These are phyloP conservation scores for Cryptocheilus praepositus DNA, from an alignment of 2,888 invertebrate genomes.

Conservation along the genomic window DNA sequence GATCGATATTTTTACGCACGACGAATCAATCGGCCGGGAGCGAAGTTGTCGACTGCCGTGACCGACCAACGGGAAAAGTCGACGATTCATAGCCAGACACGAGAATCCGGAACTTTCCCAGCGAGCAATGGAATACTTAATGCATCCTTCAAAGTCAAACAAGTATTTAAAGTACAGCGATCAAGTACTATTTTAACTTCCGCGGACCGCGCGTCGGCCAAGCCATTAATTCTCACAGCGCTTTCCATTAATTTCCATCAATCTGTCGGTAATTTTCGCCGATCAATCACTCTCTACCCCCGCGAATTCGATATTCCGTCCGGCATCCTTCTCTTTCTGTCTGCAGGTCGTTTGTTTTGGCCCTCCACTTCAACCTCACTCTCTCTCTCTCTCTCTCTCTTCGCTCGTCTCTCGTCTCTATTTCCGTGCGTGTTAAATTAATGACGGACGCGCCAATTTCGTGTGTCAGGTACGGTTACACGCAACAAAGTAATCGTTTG, in stretches of 20 bases:
- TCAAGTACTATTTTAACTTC: slow-evolving; percentile 47
- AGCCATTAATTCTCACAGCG: slow-evolving; percentile 53
- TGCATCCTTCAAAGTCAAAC: too few relatives aligned
- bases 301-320: neutral
- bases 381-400: slow-evolving; percentile 9
- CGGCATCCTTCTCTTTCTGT: slow-evolving; percentile 1
- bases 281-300: slow-evolving; percentile 54
- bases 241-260: slow-evolving; percentile 60
- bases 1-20: too few relatives aligned
- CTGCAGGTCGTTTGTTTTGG: too few relatives aligned
- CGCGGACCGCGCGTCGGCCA: slow-evolving; percentile 30
- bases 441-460: slow-evolving; percentile 38
- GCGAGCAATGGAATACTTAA: too few relatives aligned
- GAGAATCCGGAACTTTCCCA: too few relatives aligned
- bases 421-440: slow-evolving; percentile 38
- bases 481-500: slow-evolving; percentile 35
- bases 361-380: neutral
- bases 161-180: slow-evolving; percentile 34
- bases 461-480: slow-evolving; percentile 21
- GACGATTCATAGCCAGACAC: too few relatives aligned
- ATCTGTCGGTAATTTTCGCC: slow-evolving; percentile 60
- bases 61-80: too few relatives aligned
- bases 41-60: slow-evolving; percentile 14
- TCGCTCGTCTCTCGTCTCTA: neutral
- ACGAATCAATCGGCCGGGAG: neutral